Conservation (phyloP, 2,797 vertebrate genomes). For the Micrastur ruficollis region DNA sequence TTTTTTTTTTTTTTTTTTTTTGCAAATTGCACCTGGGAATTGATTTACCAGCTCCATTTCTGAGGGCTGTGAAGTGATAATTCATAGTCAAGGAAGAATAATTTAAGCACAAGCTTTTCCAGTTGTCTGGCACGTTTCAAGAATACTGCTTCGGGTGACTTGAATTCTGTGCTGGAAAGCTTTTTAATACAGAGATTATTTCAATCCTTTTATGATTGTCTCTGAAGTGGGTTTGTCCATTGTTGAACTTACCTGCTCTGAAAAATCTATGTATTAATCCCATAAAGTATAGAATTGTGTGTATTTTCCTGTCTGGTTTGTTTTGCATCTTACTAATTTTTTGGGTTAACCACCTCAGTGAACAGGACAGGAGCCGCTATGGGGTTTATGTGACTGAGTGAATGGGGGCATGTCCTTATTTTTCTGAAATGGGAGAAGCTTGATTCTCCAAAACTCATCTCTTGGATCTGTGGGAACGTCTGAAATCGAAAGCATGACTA, state of each 20-base stretch:
- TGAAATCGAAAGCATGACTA: background rate
- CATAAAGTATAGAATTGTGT: background rate
- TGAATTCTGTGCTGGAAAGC: background rate
- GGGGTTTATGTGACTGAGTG: background rate
- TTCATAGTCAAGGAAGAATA: background rate
- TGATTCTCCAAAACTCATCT: background rate
- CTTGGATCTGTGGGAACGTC: background rate
- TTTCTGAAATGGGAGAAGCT: background rate
- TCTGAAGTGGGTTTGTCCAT: background rate
- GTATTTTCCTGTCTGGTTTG: background rate
- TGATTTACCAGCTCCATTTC: background rate
- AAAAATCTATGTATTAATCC: background rate
- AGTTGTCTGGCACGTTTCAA: background rate
- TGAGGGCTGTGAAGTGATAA: background rate
- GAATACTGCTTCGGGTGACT: background rate
- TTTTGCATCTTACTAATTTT: background rate
- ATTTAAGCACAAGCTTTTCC: background rate
- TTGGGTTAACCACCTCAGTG: background rate
- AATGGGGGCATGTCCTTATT: background rate
- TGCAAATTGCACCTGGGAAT: background rate
- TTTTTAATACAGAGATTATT: background rate
- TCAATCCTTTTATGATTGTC: background rate
- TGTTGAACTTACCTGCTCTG: background rate
- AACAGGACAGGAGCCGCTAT: background rate
- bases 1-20: background rate